phyloP scores from a whole-genome alignment of 2,888 invertebrate species.

The Coenonympha glycerion region DNA sequence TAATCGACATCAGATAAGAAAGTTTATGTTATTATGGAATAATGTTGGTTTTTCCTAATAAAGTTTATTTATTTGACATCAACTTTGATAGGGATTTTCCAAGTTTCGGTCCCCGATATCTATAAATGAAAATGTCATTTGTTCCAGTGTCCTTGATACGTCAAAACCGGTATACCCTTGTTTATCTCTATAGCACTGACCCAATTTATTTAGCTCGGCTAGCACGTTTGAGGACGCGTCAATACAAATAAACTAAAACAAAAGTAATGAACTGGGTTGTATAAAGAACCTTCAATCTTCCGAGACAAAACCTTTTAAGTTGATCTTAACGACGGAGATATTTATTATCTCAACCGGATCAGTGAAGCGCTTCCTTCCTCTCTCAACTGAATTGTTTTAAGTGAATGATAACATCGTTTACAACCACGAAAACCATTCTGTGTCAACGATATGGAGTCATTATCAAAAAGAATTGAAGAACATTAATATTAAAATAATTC shows the following conservation, averaged over 20 bases:
- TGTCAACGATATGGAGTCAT: background rate
- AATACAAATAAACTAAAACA: slow-evolving; percentile 15
- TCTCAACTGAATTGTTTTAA: slow-evolving; percentile 17
- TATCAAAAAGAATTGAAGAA: background rate
- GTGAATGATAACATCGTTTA: slow-evolving; percentile 12
- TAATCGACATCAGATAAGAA: too few species aligned
- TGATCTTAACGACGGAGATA: slow-evolving; percentile 20
- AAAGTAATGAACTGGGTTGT: slow-evolving; percentile 17
- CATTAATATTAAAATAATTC: background rate
- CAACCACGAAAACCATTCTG: slow-evolving; percentile 7
- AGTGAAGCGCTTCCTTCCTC: slow-evolving; percentile 21
- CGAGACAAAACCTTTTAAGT: slow-evolving; percentile 19
- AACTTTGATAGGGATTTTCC: background rate
- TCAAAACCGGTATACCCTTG: background rate
- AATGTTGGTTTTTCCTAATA: background rate
- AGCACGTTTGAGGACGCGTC: slow-evolving; percentile 10
- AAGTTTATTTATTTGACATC: background rate
- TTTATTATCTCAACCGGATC: slow-evolving; percentile 22
- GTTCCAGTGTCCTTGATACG: slow-evolving; percentile 11
- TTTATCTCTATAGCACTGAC: slow-evolving; percentile 25
- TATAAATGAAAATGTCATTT: slow-evolving; percentile 4
- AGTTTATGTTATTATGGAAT: background rate
- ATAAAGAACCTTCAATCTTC: slow-evolving; percentile 20
- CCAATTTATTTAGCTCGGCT: slow-evolving; percentile 18
- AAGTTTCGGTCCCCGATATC: background rate